Evolutionary conservation across 2,113 vertebrate genomes (phyloP).

Genomic region (Taxidea taxus): DNA sequence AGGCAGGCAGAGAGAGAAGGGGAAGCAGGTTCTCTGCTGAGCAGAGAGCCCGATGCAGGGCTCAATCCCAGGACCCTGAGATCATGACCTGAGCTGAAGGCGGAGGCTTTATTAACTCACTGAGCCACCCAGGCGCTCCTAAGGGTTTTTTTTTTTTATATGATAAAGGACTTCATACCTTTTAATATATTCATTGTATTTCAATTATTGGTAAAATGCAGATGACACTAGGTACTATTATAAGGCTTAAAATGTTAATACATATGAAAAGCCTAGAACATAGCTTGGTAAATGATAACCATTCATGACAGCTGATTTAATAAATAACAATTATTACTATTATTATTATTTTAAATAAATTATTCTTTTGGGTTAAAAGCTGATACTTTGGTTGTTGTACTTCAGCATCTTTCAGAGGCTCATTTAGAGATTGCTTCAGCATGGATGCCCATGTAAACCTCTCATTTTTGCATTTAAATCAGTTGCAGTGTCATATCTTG

Average conservation of each 20-base stretch:
- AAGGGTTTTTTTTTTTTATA: neutral
- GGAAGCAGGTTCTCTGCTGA: no score
- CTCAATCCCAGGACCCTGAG: no score
- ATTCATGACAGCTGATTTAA: neutral
- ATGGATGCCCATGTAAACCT: neutral
- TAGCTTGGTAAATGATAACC: neutral
- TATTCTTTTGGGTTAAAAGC: neutral
- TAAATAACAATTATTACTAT: neutral
- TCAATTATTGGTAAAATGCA: conserved; percentile 5
- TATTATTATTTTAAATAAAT: neutral
- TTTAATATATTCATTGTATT: neutral
- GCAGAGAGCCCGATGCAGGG: no score
- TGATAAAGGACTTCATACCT: neutral
- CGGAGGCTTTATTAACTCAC: no score
- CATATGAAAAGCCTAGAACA: neutral
- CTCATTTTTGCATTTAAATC: neutral
- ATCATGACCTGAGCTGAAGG: no score
- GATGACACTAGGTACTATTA: neutral
- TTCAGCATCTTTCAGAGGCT: neutral
- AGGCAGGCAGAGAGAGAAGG: no score
- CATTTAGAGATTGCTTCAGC: neutral
- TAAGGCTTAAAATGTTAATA: neutral
- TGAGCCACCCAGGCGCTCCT: no score
- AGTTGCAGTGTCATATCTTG: neutral
- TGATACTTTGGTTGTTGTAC: neutral